Evolutionary conservation across 2,113 vertebrate genomes (phyloP), one percentile per base, ranked within the genome.

Genomic region (Pipa parva): DNA sequence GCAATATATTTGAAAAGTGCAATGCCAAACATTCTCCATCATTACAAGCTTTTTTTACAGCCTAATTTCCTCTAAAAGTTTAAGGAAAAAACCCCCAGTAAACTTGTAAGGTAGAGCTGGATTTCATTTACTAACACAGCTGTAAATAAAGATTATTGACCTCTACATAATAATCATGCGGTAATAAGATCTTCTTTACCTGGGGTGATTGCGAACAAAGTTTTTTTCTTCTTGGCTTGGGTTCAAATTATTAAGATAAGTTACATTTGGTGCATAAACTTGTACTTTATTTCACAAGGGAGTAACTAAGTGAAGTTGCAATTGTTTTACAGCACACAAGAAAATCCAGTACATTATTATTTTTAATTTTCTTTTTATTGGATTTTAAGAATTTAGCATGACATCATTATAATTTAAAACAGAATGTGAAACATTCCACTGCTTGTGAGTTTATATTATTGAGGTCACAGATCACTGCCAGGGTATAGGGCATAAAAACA

Each of bases 81-180:
- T 57, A 46, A 33, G 29, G 33, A 11, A 7, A 33, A 26, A 33
- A 48, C 37, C 8, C 27, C 7, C 54, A 31, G 55, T 54, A 45
- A 54, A 52, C 33, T 28, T 61, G 24, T 18, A 37, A 55, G 12
- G 48, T 21, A 61, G 52, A 17, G 36, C 58, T 61, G 66, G 48
- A 22, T 61, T 61, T 59, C 58, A 70, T 70, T 54, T 70, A 61
- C 48, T 51, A 54, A 61, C 66, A 61, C 66, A 31, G 58, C 42
- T 70, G 66, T 70, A 70, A 70, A 70, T 70, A 70, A 70, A 70
- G 59, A 60, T 70, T 70, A 70, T 70, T 52, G 57, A 70, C 66
- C 59, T 45, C 48, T 60, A 61, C 60, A 70, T 61, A 61, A 52
- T 70, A 70, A 70, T 70, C 57, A 46, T 39, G 31, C 13, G 46